phyloP scores from a whole-genome alignment of 53 echinoderm and acorn worm genomes.

The Echinarachnius parma region DNA sequence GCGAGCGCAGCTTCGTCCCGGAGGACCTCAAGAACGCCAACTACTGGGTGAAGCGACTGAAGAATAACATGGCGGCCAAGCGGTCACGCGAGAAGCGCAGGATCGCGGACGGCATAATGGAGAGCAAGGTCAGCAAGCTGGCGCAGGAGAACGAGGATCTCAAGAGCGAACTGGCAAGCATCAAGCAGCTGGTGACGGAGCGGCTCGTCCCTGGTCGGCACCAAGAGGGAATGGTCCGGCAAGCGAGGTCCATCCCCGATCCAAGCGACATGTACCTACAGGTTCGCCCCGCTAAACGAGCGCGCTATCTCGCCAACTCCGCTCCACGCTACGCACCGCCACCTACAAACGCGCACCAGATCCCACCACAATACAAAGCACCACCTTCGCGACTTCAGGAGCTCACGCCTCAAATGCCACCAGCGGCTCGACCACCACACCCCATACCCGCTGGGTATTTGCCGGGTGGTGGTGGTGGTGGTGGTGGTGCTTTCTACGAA shows the following conservation, averaged over 20 bases:
- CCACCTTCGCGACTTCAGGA: no score
- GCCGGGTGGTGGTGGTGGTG: no score
- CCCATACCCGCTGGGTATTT: no score
- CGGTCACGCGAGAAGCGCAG: conserved; percentile 88
- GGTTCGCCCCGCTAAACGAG: neutral
- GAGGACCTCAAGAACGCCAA: conserved; percentile 65
- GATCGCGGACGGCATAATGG: conserved; percentile 71
- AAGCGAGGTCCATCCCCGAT: no score
- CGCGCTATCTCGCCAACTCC: neutral
- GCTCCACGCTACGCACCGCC: no score
- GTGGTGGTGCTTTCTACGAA: no score
- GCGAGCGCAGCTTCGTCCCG: conserved; percentile 69
- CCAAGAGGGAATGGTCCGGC: neutral
- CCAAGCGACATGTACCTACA: neutral
- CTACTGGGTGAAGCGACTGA: conserved; percentile 86
- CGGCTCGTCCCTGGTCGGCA: neutral
- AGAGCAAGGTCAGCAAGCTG: conserved; percentile 64
- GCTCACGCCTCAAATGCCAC: no score
- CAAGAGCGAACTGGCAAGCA: conserved; percentile 58
- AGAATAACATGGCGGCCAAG: conserved; percentile 91
- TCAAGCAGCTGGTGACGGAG: conserved; percentile 38
- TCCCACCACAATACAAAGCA: no score
- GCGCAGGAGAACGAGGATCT: conserved; percentile 72
- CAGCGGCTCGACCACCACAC: no score
- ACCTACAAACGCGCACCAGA: no score